Evolutionary conservation across 2,113 vertebrate genomes (phyloP).

Genomic region (Sapajus apella): DNA sequence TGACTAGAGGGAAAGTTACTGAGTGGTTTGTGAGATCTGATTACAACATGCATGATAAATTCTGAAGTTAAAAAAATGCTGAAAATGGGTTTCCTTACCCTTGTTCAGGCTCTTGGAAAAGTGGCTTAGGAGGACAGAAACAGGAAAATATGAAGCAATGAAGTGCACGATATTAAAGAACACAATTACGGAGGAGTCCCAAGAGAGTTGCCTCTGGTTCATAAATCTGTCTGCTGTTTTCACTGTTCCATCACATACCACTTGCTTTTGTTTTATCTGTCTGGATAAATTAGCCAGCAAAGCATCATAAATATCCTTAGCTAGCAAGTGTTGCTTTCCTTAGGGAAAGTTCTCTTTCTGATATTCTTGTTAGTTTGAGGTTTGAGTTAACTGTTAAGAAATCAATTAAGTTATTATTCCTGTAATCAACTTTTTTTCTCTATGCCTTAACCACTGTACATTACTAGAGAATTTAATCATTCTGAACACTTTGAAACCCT

Average conservation of each 20-base stretch:
- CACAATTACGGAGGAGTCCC: not conserved
- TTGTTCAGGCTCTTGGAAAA: slow-evolving; percentile 45
- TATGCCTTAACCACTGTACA: not conserved
- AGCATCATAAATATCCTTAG: slow-evolving; percentile 24
- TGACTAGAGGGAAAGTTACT: not conserved
- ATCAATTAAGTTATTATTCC: slow-evolving; percentile 48
- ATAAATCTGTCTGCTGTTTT: slow-evolving; percentile 42
- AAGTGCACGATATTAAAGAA: slow-evolving; percentile 23
- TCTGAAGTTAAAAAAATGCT: slow-evolving; percentile 46
- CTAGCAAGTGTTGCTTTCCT: slow-evolving; percentile 37
- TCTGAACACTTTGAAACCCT: not conserved
- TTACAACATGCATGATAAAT: slow-evolving; percentile 42
- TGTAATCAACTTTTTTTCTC: not conserved
- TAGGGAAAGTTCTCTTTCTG: slow-evolving; percentile 17
- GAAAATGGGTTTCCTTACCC: slow-evolving; percentile 27
- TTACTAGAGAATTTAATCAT: not conserved
- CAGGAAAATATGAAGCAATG: not conserved
- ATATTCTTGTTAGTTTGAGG: slow-evolving; percentile 37
- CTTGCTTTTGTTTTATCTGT: slow-evolving; percentile 39
- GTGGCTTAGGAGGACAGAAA: not conserved
- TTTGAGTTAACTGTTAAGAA: slow-evolving; percentile 36
- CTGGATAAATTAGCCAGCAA: slow-evolving; percentile 50
- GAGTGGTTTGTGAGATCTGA: slow-evolving; percentile 13
- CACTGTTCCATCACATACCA: not conserved
- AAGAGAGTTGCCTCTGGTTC: not conserved